Percentiles rank a stretch among this genome's conserved stretches.
phyloP scores from a whole-genome alignment of 1,140 invertebrate species.

The Oreohelix idahoensis region DNA sequence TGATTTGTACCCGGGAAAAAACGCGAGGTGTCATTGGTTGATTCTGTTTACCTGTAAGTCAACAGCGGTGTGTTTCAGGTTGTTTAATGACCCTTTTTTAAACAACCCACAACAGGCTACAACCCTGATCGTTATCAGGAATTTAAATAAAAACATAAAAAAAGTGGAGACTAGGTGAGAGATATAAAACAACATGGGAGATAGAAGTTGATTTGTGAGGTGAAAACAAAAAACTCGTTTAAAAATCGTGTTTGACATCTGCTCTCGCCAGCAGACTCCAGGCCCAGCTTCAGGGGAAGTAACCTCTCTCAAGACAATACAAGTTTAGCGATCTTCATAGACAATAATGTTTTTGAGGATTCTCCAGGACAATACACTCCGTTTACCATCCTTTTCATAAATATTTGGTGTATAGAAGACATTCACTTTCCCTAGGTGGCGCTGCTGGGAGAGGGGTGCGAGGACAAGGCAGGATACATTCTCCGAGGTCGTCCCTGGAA shows the following conservation, averaged over 20 bases:
- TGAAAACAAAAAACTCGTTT: neutral
- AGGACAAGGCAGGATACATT: neutral
- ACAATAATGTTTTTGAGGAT: constrained; percentile 3
- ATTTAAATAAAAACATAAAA: too few species aligned
- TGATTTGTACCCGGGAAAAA: too few species aligned
- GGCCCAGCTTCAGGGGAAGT: neutral
- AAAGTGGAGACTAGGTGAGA: neutral
- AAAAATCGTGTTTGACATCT: constrained; percentile 1
- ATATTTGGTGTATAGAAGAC: neutral
- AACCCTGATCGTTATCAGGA: too few species aligned
- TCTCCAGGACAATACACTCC: neutral
- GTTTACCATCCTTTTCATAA: constrained; percentile 5
- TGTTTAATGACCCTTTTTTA: too few species aligned
- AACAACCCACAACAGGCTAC: too few species aligned
- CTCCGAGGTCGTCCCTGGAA: neutral
- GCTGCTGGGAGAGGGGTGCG: neutral
- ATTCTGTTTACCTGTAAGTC: too few species aligned
- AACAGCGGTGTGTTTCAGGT: too few species aligned
- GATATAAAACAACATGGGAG: neutral
- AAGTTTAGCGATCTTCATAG: neutral
- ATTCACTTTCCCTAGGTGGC: neutral
- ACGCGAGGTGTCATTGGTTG: too few species aligned
- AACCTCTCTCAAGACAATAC: constrained; percentile 4
- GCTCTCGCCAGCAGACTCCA: neutral
- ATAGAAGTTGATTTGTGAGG: neutral